Evolutionary conservation across 2,113 vertebrate genomes (phyloP).

Genomic region (Myotis lucifugus): DNA sequence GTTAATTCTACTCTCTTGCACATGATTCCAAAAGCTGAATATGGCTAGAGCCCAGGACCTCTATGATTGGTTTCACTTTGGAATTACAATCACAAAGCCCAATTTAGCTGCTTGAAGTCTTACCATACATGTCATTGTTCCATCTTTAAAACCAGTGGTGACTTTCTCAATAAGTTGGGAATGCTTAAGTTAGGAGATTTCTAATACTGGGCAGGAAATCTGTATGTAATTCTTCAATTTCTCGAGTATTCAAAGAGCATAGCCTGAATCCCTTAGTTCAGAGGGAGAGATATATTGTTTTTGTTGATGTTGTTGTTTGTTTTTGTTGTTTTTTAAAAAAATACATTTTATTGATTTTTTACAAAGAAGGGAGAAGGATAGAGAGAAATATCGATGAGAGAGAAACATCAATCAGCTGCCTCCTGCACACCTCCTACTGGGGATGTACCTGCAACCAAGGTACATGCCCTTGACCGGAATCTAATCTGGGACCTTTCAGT

Average conservation of each 20-base stretch:
- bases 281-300: neutral
- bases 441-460: too few relatives aligned
- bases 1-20: neutral
- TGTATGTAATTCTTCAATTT: neutral
- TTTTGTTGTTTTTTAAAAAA: too few relatives aligned
- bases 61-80: neutral
- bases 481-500: too few relatives aligned
- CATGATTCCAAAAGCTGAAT: neutral
- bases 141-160: conserved; percentile 13
- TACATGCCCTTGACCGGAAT: too few relatives aligned
- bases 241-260: neutral
- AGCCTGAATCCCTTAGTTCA: neutral
- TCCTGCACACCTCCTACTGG: too few relatives aligned
- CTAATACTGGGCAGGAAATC: neutral
- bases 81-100: neutral
- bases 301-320: neutral
- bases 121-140: neutral
- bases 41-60: neutral
- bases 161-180: conserved; percentile 9
- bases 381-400: too few relatives aligned
- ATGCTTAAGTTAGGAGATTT: neutral
- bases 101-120: neutral
- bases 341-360: too few relatives aligned
- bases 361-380: too few relatives aligned
- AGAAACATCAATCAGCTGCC: too few relatives aligned